Base-by-base conservation (phyloP, 2,797 vertebrate genomes). In the Rhabdomys pumilio region DNA sequence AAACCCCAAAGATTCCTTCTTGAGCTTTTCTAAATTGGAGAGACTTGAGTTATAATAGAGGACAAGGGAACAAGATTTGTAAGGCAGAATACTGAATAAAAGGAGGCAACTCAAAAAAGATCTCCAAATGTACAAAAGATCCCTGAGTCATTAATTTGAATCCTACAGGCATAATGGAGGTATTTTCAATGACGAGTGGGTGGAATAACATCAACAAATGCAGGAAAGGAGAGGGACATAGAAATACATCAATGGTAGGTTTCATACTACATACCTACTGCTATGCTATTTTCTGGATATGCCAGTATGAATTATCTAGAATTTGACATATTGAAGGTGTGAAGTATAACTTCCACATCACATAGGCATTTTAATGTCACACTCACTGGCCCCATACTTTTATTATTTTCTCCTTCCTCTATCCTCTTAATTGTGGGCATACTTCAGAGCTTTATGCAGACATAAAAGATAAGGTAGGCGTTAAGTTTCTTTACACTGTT, bases 401-500 rank as follows among this genome's bases (percentile, higher is more conserved):
- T 91, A 95, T 96, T 91, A 92, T 96, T 97, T 97, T 93, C 94
- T 81, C 88, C 95, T 94, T 97, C 29, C 41, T 79, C 90, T 55
- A 80, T 90, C 3, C 63, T 82, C 79, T 85, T 98, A 97, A 97
- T 97, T 98, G 44, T 80, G 96, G 73, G 20, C 57, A 93, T 20
- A 96, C 47, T 95, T 97, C 82, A 96, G 79, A 97, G 79, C 1
- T 97, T 97, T 95, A 94, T 90, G 72, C 44, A 92, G 96, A 86
- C 67, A 95, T 96, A 90, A 97, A 98, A 97, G 91, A 97, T 75
- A 98, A 97, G 92, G 47, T 47, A 96, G 88, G 90, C 67, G 0
- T 85, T 96, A 88, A 98, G 85, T 96, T 97, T 95, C 96, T 44
- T 50, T 90, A 86, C 94, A 87, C 47, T 97, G 82, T 96, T 97